phyloP scores from a whole-genome alignment of 2,113 vertebrate species.

The Crotalus helleri region DNA sequence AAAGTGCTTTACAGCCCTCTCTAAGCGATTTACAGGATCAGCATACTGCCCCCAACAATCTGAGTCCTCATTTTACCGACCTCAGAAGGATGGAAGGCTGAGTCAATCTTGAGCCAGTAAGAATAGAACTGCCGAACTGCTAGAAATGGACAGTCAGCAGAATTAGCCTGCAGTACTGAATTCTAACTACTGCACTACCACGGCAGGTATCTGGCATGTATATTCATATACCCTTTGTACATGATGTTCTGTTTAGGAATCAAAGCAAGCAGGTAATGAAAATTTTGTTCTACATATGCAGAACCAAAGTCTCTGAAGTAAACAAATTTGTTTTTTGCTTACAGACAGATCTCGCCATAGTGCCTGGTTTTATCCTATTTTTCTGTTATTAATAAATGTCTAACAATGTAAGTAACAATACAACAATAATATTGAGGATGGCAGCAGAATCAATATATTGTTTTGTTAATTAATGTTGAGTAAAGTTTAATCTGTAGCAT shows the following conservation, averaged over 20 bases:
- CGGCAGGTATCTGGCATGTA: not conserved
- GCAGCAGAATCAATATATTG: not conserved
- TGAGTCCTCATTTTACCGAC: too few relatives aligned
- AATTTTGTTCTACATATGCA: too few relatives aligned
- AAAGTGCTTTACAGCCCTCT: too few relatives aligned
- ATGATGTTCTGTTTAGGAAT: not conserved
- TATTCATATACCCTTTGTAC: not conserved
- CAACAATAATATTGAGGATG: not conserved
- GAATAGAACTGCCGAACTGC: too few relatives aligned
- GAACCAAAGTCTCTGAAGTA: not conserved
- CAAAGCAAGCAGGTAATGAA: not conserved
- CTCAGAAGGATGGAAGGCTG: too few relatives aligned
- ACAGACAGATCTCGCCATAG: not conserved
- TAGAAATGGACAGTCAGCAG: too few relatives aligned
- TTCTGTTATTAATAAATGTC: not conserved
- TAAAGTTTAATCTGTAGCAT: not conserved
- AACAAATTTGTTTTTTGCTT: not conserved
- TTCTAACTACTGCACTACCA: too few relatives aligned
- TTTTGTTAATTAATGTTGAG: not conserved
- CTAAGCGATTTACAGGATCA: too few relatives aligned
- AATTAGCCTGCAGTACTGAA: too few relatives aligned
- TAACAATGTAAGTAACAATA: not conserved
- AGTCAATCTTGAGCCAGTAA: too few relatives aligned
- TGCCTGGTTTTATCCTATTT: not conserved
- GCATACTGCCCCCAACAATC: too few relatives aligned